Evolutionary conservation across 2,113 vertebrate species (phyloP), one percentile per base, ranked within the genome.

Genomic region (Mobula birostris): DNA sequence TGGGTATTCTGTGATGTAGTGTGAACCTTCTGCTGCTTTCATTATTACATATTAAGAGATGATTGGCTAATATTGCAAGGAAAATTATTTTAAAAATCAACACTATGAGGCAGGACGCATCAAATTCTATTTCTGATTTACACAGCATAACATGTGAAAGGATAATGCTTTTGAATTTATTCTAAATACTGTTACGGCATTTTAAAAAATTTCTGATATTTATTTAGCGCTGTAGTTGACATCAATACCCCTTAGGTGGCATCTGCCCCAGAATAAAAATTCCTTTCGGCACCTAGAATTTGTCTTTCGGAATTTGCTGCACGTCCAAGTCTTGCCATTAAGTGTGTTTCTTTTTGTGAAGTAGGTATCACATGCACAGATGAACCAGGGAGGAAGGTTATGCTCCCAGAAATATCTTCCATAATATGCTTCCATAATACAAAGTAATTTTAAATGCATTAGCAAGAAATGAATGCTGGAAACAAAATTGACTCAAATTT

Each of bases 171-270:
- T 68, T 36, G 58, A 88, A 7, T 88, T 63, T 56, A n/a, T 88
- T n/a, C 56, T n/a, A n/a, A 68, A 90, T n/a, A 32, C 29, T 66
- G 61, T 36, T 68, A 90, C 6, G 2, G 15, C 85, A 66, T n/a
- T 63, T 48, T 12, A 36, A 90, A 61, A 88, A 29, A 90, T 19
- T 74, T 2, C 24, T 61, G 4, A 88, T 36, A 29, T 90, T 90
- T 63, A 90, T 90, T 90, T 61, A 68, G 11, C 8, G 36, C 66
- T 90, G 58, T 29, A 90, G 61, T 29, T 32, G 85, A 66, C 61
- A 32, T 68, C 40, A 90, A 32, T 90, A 19, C n/a, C 58, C 85
- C 85, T 68, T 90, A 63, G 85, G 85, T 88, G 85, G 85, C 58
- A 90, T 68, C 85, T 90, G 29, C 14, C 61, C 61, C 58, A 1